Evolutionary conservation across 2,113 vertebrate genomes (phyloP), one percentile per base, ranked within the genome.

Genomic region (Sula dactylatra): DNA sequence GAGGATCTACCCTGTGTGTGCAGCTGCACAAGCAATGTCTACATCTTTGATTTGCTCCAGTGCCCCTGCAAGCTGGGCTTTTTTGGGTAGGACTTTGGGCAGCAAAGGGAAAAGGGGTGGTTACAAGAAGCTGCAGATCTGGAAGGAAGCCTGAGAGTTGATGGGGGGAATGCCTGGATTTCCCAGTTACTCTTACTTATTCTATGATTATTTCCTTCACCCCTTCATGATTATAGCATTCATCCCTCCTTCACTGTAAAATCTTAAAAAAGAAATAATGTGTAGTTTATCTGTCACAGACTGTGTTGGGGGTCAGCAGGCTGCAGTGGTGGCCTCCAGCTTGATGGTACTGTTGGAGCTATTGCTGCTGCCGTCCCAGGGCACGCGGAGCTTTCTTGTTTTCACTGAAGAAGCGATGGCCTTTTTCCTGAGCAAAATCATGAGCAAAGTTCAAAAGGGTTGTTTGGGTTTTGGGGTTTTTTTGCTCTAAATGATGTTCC

Each of bases 291-390:
- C 65, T 88, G 55, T 52, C 44, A 49, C 16, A 56, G 31, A 32
- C 8, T 8, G 1, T 31, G 10, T 7, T 73, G 77, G 44, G 52
- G 59, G 32, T 81, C 72, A 70, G 44, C 38, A 73, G 84, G 49
- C 27, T 47, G 22, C 0, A 0, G 58, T 47, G 58, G 38, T 44
- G 19, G 3, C 74, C 27, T 58, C 71, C 62, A 64, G 62, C 62
- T 29, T 34, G 18, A 24, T 49, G 21, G 18, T 93, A 40, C 25
- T 38, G 36, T 73, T 74, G 65, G 42, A 86, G 27, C 11, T 31
- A 17, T 67, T 0, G 0, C 54, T 70, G 36, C 45, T 90, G 65
- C 45, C 36, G 81, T 81, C 32, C 34, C 20, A 25, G 25, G 45
- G 24, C 26, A 4, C 2, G 34, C 0, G 2, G 26, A 66, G 36